Conservation (phyloP, 2,113 vertebrate genomes). For the Centropus unirufus region DNA sequence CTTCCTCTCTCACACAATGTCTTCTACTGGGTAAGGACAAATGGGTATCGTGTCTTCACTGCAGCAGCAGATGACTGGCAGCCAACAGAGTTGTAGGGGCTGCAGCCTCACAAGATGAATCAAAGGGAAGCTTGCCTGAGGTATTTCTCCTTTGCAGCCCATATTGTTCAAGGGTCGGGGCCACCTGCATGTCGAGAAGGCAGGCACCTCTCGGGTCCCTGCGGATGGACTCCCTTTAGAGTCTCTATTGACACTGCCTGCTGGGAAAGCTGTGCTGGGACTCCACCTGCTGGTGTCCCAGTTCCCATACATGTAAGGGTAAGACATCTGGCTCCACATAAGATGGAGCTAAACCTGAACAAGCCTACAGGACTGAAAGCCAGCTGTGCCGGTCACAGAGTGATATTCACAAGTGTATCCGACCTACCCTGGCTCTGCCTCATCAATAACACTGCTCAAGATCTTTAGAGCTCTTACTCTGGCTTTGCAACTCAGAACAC, state of each 20-base stretch:
- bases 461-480: neutral
- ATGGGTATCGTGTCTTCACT: no score
- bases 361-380: fast-evolving
- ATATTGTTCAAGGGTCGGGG: neutral
- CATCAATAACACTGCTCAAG: neutral
- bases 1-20: fast-evolving
- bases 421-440: neutral
- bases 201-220: neutral
- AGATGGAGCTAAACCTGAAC: neutral
- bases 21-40: neutral
- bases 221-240: fast-evolving
- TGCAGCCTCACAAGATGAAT: neutral
- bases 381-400: neutral
- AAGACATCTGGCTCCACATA: neutral
- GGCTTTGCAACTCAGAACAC: neutral
- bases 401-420: fast-evolving
- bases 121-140: no score
- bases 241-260: neutral
- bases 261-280: neutral
- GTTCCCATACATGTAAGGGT: neutral
- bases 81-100: neutral
- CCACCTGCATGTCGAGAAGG: no score
- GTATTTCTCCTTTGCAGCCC: neutral
- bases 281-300: slow-evolving; percentile 13
- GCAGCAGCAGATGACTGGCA: no score